These are phyloP conservation scores for Heterotis niloticus DNA, from an alignment of 2,113 vertebrate species.

Conservation along the genomic window DNA sequence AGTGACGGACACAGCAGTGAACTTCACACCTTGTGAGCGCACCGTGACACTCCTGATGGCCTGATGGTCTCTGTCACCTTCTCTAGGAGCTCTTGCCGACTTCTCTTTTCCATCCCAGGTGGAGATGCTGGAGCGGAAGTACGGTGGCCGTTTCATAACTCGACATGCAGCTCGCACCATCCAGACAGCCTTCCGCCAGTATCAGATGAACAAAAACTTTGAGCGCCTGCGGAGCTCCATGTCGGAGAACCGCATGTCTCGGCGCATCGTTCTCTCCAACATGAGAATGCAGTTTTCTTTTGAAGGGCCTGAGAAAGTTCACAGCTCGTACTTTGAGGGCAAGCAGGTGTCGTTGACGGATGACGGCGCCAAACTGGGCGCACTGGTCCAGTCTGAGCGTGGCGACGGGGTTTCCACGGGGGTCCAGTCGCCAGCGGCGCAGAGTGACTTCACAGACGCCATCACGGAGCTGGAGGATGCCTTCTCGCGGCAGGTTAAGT, in stretches of 20 bases:
- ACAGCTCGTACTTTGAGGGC: constrained; percentile 94
- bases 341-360: constrained; percentile 88
- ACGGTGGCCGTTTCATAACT: constrained; percentile 96
- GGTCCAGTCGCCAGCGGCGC: constrained; percentile 71
- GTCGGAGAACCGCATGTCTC: constrained; percentile 97
- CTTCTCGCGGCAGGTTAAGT: constrained; percentile 94
- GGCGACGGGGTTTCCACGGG: constrained; percentile 66
- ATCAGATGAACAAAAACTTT: constrained; percentile 99
- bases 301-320: constrained; percentile 95
- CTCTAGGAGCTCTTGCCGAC: background rate
- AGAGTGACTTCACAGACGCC: constrained; percentile 83
- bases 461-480: constrained; percentile 95
- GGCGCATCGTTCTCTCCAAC: constrained; percentile 94
- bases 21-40: background rate
- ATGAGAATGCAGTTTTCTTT: constrained; percentile 99
- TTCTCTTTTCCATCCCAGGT: constrained; percentile 64
- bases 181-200: constrained; percentile 95
- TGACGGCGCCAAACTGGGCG: constrained; percentile 74
- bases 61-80: background rate
- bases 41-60: background rate
- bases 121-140: constrained; percentile 98
- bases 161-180: constrained; percentile 95
- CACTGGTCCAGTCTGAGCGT: constrained; percentile 74
- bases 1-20: background rate
- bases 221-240: constrained; percentile 95